phyloP scores from a whole-genome alignment of 2,888 invertebrate species.

The Drosophila rellima region DNA sequence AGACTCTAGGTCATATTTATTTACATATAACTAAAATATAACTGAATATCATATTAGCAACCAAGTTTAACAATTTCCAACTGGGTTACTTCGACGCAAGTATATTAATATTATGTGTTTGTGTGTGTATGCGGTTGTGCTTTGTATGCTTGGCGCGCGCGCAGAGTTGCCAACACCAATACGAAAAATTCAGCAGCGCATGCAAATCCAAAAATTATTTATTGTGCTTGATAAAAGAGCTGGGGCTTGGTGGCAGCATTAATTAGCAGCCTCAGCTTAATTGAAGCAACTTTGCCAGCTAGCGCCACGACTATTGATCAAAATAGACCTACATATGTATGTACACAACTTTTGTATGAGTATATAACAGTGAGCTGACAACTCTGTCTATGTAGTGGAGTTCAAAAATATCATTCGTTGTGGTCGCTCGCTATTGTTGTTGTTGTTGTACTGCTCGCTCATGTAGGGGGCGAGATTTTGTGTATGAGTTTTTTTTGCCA shows the following conservation, averaged over 20 bases:
- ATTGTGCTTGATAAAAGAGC: slow-evolving; percentile 41
- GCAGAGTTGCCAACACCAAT: slow-evolving; percentile 69
- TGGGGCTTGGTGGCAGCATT: slow-evolving; percentile 42
- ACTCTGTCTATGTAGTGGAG: slow-evolving; percentile 74
- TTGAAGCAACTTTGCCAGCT: slow-evolving; percentile 44
- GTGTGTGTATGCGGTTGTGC: slow-evolving; percentile 33
- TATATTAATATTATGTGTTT: slow-evolving; percentile 12
- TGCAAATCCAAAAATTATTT: slow-evolving; percentile 53
- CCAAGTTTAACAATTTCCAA: slow-evolving; percentile 2
- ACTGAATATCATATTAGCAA: not conserved
- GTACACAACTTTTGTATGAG: slow-evolving; percentile 3
- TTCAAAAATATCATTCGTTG: slow-evolving; percentile 73
- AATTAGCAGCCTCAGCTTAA: slow-evolving; percentile 50
- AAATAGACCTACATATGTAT: slow-evolving; percentile 27
- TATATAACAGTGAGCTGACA: slow-evolving; percentile 46
- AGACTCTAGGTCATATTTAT: not conserved
- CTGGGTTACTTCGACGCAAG: slow-evolving; percentile 40
- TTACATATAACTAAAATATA: not conserved
- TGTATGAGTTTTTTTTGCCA: slow-evolving; percentile 54
- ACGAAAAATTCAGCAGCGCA: slow-evolving; percentile 38
- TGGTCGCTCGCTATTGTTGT: slow-evolving; percentile 34
- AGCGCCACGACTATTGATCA: slow-evolving; percentile 39
- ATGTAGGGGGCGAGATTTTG: slow-evolving; percentile 69
- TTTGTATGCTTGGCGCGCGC: slow-evolving; percentile 66
- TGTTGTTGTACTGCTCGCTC: slow-evolving; percentile 42